Percentiles rank a stretch among this genome's conserved stretches.
phyloP scores from a whole-genome alignment of 64 coral and sea anemone species.

The Montipora capricornis region DNA sequence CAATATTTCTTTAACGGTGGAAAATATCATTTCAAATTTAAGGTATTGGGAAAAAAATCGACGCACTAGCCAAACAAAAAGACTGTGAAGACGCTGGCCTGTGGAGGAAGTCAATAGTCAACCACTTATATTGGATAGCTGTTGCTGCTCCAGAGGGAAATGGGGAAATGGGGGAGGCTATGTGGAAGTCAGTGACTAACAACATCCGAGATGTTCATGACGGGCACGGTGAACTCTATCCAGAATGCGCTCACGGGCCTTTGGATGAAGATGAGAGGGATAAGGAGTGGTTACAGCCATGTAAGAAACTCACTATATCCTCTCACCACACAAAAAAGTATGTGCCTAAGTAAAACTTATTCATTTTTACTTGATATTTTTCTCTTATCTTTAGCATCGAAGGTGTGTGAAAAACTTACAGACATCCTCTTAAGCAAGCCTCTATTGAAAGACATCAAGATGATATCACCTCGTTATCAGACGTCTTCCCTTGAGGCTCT shows the following conservation, averaged over 20 bases:
- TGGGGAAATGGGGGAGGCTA: constrained; percentile 60
- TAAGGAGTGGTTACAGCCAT: not conserved
- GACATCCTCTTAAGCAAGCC: constrained; percentile 28
- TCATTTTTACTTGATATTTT: not conserved
- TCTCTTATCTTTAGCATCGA: not conserved
- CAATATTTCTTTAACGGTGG: not conserved
- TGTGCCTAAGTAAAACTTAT: not conserved
- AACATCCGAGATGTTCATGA: constrained; percentile 60
- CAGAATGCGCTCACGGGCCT: constrained; percentile 35
- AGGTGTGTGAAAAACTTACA: constrained; percentile 48
- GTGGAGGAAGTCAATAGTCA: not conserved
- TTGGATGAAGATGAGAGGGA: constrained; percentile 48
- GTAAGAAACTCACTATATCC: not conserved
- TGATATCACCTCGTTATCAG: constrained; percentile 46
- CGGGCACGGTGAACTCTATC: constrained; percentile 18
- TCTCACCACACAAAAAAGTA: not conserved
- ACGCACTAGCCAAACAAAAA: constrained; percentile 3
- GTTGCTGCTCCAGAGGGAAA: constrained; percentile 45
- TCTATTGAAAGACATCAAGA: constrained; percentile 61
- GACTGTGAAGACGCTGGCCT: constrained; percentile 33
- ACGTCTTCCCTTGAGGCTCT: no score
- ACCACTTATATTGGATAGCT: constrained; percentile 68
- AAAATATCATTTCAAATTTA: not conserved
- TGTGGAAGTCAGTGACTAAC: constrained; percentile 50
- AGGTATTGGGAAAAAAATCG: constrained; percentile 22